Evolutionary conservation across 2,888 invertebrate genomes (phyloP).

Genomic region (Melangyna quadrimaculata): DNA sequence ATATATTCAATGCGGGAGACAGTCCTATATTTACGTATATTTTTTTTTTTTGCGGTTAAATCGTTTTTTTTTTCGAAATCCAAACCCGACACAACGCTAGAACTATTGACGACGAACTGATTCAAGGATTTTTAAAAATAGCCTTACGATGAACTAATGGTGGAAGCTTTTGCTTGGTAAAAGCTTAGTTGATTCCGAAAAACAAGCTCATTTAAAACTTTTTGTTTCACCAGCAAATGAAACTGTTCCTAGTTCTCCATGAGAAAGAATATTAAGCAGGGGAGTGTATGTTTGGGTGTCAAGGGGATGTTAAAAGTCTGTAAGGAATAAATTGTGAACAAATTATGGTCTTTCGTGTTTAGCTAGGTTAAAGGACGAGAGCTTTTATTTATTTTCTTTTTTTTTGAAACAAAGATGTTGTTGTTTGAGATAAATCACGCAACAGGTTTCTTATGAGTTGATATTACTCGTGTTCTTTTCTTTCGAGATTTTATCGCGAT

Average conservation of each 20-base stretch:
- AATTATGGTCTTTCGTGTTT: no score
- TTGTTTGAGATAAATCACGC: not conserved
- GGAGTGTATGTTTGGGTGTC: not conserved
- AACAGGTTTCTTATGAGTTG: not conserved
- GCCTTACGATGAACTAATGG: constrained; percentile 16
- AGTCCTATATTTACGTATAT: not conserved
- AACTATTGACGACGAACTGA: constrained; percentile 50
- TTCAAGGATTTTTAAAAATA: constrained; percentile 21
- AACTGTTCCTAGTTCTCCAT: constrained; percentile 64
- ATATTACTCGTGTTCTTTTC: no score
- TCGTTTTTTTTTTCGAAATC: not conserved
- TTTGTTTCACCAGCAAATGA: not conserved
- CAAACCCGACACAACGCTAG: constrained; percentile 2
- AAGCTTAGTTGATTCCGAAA: constrained; percentile 36
- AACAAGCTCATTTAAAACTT: constrained; percentile 4
- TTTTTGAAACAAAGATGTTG: not conserved
- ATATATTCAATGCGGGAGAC: not conserved
- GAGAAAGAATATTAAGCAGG: not conserved
- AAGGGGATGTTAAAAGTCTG: not conserved
- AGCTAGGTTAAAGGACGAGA: not conserved
- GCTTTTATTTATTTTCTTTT: no score
- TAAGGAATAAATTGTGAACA: not conserved
- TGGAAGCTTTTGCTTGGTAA: not conserved
- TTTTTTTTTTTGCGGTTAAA: not conserved
- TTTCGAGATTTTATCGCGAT: not conserved